phyloP scores from a whole-genome alignment of 2,888 invertebrate species.

The Dryobota labecula region DNA sequence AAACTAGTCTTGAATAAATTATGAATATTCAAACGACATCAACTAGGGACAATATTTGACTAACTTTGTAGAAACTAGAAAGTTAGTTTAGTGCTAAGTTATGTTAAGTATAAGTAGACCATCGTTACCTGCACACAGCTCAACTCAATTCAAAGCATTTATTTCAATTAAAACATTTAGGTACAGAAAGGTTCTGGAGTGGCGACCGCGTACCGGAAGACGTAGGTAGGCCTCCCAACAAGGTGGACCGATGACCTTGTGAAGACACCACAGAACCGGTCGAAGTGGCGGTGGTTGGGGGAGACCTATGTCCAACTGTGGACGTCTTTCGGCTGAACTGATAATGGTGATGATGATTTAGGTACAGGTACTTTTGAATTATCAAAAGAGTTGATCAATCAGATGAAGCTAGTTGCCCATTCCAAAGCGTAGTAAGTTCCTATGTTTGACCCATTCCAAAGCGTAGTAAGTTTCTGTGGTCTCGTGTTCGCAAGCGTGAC shows the following conservation, averaged over 20 bases:
- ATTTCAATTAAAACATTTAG: background rate
- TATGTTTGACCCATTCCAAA: too few relatives aligned
- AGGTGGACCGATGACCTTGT: background rate
- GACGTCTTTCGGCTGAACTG: background rate
- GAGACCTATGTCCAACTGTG: background rate
- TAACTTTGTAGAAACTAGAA: conserved; percentile 44
- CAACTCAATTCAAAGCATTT: background rate
- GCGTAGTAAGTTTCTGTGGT: too few relatives aligned
- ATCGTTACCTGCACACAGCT: background rate
- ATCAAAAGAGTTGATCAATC: too few relatives aligned
- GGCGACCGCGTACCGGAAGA: background rate
- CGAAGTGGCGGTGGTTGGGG: background rate
- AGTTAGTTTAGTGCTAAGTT: conserved; percentile 35
- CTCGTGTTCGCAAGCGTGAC: too few relatives aligned
- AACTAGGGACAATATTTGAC: conserved; percentile 49
- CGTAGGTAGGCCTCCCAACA: background rate
- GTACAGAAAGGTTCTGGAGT: background rate
- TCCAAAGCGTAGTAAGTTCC: too few relatives aligned
- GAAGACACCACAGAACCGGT: background rate
- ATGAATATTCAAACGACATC: conserved; percentile 52
- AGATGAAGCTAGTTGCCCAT: too few relatives aligned
- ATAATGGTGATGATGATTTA: background rate
- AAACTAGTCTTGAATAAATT: conserved; percentile 41
- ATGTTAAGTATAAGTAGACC: conserved; percentile 2
- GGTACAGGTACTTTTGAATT: background rate